Conservation (phyloP, 2,113 vertebrate genomes). For the Anarrhichthys ocellatus region DNA sequence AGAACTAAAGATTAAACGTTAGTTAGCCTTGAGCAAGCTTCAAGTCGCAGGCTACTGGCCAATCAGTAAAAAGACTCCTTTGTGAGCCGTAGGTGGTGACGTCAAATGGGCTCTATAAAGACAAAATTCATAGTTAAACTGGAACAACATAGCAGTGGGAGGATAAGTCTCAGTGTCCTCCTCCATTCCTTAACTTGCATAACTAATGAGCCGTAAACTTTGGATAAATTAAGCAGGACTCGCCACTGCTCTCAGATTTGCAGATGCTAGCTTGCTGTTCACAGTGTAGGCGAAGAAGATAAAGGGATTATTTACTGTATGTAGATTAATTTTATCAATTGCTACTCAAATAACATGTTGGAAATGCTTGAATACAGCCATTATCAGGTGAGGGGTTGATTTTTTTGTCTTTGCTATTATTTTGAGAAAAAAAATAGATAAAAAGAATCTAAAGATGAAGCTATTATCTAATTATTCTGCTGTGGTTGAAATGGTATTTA, state of each 20-base stretch:
- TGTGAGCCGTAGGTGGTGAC: constrained; percentile 91
- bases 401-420: constrained; percentile 4
- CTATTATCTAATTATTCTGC: background rate
- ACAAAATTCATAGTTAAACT: constrained; percentile 89
- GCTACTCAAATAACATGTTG: constrained; percentile 86
- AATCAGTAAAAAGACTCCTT: constrained; percentile 90
- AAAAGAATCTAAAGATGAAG: background rate
- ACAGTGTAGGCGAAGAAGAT: constrained; percentile 32
- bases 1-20: constrained; percentile 98
- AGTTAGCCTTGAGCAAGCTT: constrained; percentile 91
- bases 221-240: constrained; percentile 83
- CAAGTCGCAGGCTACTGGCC: constrained; percentile 90
- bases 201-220: constrained; percentile 89
- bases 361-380: constrained; percentile 99
- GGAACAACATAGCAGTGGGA: constrained; percentile 84
- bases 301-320: constrained; percentile 75
- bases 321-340: constrained; percentile 18
- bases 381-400: constrained; percentile 90
- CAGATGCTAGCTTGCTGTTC: constrained; percentile 46
- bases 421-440: background rate
- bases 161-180: constrained; percentile 84
- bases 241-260: constrained; percentile 55
- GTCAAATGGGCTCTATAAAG: constrained; percentile 89
- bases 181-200: constrained; percentile 87
- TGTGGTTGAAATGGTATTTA: background rate